Evolutionary conservation across 2,888 invertebrate genomes (phyloP), one percentile per base, ranked within the genome.

Genomic region (Pteria penguin): DNA sequence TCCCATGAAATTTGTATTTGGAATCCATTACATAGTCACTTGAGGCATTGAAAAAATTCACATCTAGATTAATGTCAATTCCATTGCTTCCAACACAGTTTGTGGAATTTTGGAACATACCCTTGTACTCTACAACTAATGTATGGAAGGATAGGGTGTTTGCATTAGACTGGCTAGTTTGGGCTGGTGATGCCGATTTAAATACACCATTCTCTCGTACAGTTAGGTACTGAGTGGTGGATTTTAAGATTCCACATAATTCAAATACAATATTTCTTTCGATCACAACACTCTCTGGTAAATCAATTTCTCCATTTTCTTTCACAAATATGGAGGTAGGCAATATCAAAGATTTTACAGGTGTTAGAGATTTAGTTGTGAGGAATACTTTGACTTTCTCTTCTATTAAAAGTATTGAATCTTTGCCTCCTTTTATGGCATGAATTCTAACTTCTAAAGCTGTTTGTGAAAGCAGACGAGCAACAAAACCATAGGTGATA

Each of bases 171-270:
- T 22, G n/a, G 22, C 72, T 65, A 1, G 71, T 76, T 18, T 54
- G 54, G 11, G 84, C 85, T 5, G 85, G 83, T 32, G 73, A 68
- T 2, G 82, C 81, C 33, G 79, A 69, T 71, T 63, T 71, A 2
- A 87, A 33, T 4, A 61, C 60, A 1, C 86, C 87, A 26, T 68
- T 58, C 14, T 79, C 80, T 73, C 78, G 63, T 2, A 84, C 70
- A 24, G 72, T 76, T 14, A 87, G 26, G 29, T 75, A 65, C 45
- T 77, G 62, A 0, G 83, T 83, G 27, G 73, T 79, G 8, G 75
- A 33, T 8, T 82, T 72, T 58, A 87, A 58, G 0, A 69, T 67
- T 33, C 87, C 87, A 79, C 87, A 87, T 1, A 87, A 63, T 33
- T 85, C 82, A 1, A 87, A 68, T 3, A 66, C 66, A 22, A 75